Percentiles rank a stretch among this genome's conserved stretches.
phyloP scores from a whole-genome alignment of 2,888 invertebrate genomes.

The Trachelus iudaicus region DNA sequence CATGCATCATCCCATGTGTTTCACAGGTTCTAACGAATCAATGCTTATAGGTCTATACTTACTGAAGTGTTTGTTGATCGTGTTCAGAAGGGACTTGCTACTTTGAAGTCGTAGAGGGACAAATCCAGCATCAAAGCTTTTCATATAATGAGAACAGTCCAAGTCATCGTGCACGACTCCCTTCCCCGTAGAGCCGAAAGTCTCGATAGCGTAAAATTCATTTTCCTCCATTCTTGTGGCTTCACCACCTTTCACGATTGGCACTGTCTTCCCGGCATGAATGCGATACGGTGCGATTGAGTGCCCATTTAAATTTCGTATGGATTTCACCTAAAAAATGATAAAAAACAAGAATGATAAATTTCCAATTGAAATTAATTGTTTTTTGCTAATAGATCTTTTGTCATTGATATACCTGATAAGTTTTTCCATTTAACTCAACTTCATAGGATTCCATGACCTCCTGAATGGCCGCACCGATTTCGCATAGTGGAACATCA shows the following conservation, averaged over 20 bases:
- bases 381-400: neutral
- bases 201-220: constrained; percentile 99
- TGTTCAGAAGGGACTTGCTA: constrained; percentile 89
- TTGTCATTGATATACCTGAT: constrained; percentile 68
- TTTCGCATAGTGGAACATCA: constrained; percentile 96
- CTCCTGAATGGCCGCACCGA: constrained; percentile 97
- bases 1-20: neutral
- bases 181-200: constrained; percentile 97
- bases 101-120: constrained; percentile 93
- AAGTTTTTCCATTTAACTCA: constrained; percentile 95
- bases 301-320: constrained; percentile 98
- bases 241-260: constrained; percentile 99
- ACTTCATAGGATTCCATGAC: constrained; percentile 99
- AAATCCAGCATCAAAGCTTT: constrained; percentile 93
- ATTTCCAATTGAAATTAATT: neutral
- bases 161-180: constrained; percentile 97
- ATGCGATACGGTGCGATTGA: constrained; percentile 99
- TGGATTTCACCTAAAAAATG: constrained; percentile 81
- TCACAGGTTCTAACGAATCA: neutral
- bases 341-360: neutral
- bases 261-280: constrained; percentile 98
- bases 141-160: constrained; percentile 99
- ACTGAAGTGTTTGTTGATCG: constrained; percentile 96
- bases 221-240: constrained; percentile 98
- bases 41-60: constrained; percentile 19